A percentile compares a stretch with the other conserved stretches of the same genome.
Evolutionary conservation across 2,797 vertebrate genomes (phyloP).

Genomic region (Anomalospiza imberbis): DNA sequence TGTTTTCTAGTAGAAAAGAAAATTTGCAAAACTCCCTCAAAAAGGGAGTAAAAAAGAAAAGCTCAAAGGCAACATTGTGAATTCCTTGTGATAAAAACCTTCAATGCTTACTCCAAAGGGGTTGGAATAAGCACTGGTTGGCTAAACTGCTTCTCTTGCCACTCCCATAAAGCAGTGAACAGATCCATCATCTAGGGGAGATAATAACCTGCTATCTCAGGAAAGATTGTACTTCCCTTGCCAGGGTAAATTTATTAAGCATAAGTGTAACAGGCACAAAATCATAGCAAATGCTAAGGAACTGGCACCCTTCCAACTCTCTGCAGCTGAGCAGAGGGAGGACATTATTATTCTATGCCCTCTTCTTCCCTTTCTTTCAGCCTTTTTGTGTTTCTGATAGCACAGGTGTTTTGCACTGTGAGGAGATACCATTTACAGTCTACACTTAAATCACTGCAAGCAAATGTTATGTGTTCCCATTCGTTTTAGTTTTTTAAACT

Average conservation of each 20-base stretch:
- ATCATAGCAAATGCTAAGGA: background rate
- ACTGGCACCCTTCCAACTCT: background rate
- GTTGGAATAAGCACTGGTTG: background rate
- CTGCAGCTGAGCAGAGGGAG: background rate
- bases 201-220: background rate
- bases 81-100: background rate
- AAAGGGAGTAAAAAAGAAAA: background rate
- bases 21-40: background rate
- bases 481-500: background rate
- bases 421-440: background rate
- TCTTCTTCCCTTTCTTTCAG: background rate
- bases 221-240: background rate
- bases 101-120: background rate
- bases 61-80: background rate
- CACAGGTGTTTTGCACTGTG: background rate
- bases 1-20: background rate
- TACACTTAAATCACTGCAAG: background rate
- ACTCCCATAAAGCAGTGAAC: background rate
- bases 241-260: conserved; percentile 2
- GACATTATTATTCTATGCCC: accelerated
- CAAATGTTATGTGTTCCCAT: background rate
- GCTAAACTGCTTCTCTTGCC: background rate
- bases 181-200: background rate
- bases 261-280: background rate
- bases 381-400: background rate